Evolutionary conservation across 2,113 vertebrate genomes (phyloP), one percentile per base, ranked within the genome.

Genomic region (Burhinus oedicnemus): DNA sequence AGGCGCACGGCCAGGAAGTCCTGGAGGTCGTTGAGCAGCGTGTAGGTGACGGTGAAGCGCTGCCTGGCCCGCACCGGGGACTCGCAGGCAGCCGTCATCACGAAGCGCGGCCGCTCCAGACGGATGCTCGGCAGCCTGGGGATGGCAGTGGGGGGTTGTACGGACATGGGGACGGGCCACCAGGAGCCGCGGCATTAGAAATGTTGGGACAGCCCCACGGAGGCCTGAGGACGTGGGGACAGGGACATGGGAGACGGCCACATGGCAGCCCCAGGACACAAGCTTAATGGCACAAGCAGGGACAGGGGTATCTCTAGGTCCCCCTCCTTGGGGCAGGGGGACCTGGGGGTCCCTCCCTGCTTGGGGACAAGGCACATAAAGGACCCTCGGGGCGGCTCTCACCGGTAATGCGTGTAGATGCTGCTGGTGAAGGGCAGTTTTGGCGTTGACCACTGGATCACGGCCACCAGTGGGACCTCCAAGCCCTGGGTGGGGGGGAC

Each of bases 331-430:
- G 34, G 44, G 44, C 9, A 7, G 36, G 20, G 20, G 60, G 70
- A 42, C 20, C 23, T 42, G 30, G 21, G 21, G 40, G 27, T 32
- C 34, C 12, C 27, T n/a, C 8, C 55, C 23, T 2, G 2, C 20
- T 25, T 8, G 54, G 62, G 36, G 64, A 78, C 54, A 8, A 52
- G 83, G 21, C 9, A 38, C 26, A 20, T 20, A 19, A 11, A n/a
- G 64, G 64, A 47, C 42, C 20, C 6, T 26, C 1, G 1, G 29
- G 34, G 74, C 3, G 4, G 20, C 52, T 19, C 98, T 96, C 72
- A 98, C 98, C 98, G 98, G 98, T 99, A 99, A 86, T 99, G 99
- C 7, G 99, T 99, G 91, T 99, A 99, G 96, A 99, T 99, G 76
- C 98, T 99, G 97, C 98, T 98, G 92, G 99, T 99, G 96, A 99